These are phyloP conservation scores for Ceyx cyanopectus DNA, from an alignment of 2,113 vertebrate species.

Conservation along the genomic window DNA sequence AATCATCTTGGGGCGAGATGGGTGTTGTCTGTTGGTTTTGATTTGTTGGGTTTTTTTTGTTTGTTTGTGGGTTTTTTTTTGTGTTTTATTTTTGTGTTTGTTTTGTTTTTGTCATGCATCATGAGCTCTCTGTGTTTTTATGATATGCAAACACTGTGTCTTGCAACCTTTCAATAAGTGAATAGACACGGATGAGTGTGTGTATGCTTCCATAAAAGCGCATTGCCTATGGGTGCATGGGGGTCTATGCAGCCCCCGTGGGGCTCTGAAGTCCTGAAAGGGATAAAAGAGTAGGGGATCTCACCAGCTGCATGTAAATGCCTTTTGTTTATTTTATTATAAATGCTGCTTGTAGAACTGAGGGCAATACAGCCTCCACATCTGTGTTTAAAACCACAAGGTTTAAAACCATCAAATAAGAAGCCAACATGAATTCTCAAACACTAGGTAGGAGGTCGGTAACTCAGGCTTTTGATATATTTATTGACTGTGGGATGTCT, in stretches of 20 bases:
- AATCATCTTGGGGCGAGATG: background rate
- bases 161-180: background rate
- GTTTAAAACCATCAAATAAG: background rate
- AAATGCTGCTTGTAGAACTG: background rate
- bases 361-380: background rate
- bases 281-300: background rate
- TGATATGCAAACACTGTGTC: background rate
- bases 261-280: background rate
- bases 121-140: background rate
- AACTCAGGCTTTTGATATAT: background rate
- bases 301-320: background rate
- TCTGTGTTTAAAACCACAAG: background rate
- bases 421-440: background rate
- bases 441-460: background rate
- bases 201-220: background rate
- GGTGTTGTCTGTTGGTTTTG: background rate
- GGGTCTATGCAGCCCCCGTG: background rate
- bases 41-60: too few relatives aligned
- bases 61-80: too few relatives aligned
- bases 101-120: background rate
- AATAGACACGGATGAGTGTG: background rate
- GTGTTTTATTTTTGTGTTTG: too few relatives aligned
- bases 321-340: background rate
- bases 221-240: fast-evolving
- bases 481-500: background rate